Evolutionary conservation across 2,888 invertebrate genomes (phyloP), one percentile per base, ranked within the genome.

Genomic region (Pilophorus perplexus): DNA sequence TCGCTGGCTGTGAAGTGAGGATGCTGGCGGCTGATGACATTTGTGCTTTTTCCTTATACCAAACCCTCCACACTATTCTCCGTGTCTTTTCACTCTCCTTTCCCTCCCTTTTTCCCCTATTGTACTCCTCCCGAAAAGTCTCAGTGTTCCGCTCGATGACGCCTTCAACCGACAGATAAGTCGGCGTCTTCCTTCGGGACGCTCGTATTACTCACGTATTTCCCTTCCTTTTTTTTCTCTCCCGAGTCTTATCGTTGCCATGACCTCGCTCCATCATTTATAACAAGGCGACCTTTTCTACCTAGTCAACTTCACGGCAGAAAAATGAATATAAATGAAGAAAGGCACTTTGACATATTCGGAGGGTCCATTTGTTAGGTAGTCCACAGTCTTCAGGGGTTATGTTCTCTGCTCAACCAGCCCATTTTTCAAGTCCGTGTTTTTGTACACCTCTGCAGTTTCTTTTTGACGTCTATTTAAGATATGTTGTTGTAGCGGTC

Each of bases 301-400:
- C 55, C 40, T 23, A 38, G 23, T 55, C 37, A 55, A 55, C 55
- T 55, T 55, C 38, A 38, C 55, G 55, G 38, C 20, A 55, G 38
- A 55, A 38, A 55, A 55, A 55, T 55, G 55, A 55, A 55, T 55
- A 55, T 38, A 55, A 55, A 55, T 55, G 55, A 55, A 52, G 25
- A 28, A 52, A 52, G 25, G 25, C 46, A 52, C 52, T 28, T 28
- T 52, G 52, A 52, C 52, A 52, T 52, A 52, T 52, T 52, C 28
- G 52, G 28, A 33, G n/a, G n/a, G n/a, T n/a, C n/a, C n/a, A n/a
- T n/a, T 23, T 22, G 23, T 46, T 46, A 25, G 23, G 46, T 23
- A 23, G 46, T 12, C 23, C 46, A n/a, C 12, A 46, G 46, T 12
- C 23, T 23, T 5, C 46, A 23, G 12, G 23, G 46, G 46, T 12